A percentile compares a stretch with the other conserved stretches of the same genome.
Conservation (phyloP, 1,140 invertebrate species). For the Hylaeus anthracinus region DNA sequence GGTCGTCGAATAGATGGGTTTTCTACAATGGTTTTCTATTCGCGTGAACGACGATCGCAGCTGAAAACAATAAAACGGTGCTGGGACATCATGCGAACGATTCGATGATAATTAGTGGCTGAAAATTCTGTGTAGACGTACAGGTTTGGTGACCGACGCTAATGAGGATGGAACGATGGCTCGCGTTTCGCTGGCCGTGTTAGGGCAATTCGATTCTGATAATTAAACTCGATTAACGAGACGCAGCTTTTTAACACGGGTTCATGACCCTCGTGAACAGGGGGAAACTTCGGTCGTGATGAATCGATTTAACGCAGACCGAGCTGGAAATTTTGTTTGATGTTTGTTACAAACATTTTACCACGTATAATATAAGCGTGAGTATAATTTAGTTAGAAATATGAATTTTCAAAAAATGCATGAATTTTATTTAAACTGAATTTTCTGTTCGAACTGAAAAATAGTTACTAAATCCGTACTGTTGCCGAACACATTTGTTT, state of each 20-base stretch:
- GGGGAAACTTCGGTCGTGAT: neutral
- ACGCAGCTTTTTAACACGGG: constrained; percentile 16
- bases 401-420: too few relatives aligned
- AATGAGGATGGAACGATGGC: constrained; percentile 25
- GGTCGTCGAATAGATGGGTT: too few relatives aligned
- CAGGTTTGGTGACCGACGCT: neutral
- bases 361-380: too few relatives aligned
- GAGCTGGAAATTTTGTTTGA: too few relatives aligned
- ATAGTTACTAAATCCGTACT: too few relatives aligned
- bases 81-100: neutral
- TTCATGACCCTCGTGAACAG: neutral
- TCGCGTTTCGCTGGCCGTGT: neutral
- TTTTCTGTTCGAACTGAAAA: too few relatives aligned
- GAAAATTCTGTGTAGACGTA: neutral
- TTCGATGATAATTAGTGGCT: constrained; percentile 34
- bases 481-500: too few relatives aligned
- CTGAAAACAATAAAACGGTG: constrained; percentile 3
- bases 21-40: too few relatives aligned
- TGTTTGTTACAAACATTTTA: too few relatives aligned
- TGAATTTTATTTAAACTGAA: too few relatives aligned
- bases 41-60: neutral
- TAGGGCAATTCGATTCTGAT: constrained; percentile 16
- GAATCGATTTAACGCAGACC: too few relatives aligned
- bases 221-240: constrained; percentile 26
- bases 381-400: too few relatives aligned